Evolutionary conservation across 1,140 invertebrate species (phyloP).

Genomic region (Antheraea mylitta): DNA sequence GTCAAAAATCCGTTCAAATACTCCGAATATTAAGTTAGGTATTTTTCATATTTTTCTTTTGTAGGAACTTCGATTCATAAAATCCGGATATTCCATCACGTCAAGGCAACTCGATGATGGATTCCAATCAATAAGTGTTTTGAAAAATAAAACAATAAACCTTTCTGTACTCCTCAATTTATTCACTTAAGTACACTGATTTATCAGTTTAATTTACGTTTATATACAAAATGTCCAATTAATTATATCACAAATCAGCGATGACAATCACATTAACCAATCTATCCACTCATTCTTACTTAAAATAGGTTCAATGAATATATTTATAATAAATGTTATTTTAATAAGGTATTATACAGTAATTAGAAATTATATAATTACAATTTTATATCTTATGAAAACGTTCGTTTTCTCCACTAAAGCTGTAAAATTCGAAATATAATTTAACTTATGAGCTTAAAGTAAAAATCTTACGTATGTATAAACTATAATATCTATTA

Average conservation of each 20-base stretch:
- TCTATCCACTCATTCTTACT: neutral
- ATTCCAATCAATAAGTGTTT: too few relatives aligned
- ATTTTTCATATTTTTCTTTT: too few relatives aligned
- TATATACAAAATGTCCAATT: conserved; percentile 50
- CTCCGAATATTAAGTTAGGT: too few relatives aligned
- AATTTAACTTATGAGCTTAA: neutral
- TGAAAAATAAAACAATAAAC: conserved; percentile 19
- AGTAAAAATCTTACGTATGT: neutral
- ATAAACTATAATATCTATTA: neutral
- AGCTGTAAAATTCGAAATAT: neutral
- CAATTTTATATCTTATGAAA: neutral
- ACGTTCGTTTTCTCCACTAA: neutral
- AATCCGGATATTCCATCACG: too few relatives aligned
- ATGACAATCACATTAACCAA: conserved; percentile 40
- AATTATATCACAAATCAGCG: conserved; percentile 61
- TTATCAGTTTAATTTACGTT: conserved; percentile 46
- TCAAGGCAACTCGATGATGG: too few relatives aligned
- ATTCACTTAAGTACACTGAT: conserved; percentile 52
- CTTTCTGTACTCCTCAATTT: conserved; percentile 28
- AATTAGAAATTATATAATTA: conserved; percentile 15
- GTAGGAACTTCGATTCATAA: too few relatives aligned
- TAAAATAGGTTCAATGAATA: conserved; percentile 3
- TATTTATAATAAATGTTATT: neutral
- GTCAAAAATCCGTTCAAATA: too few relatives aligned
- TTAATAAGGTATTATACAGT: conserved; percentile 19